A percentile compares a stretch with the other conserved stretches of the same genome.
These are phyloP conservation scores for Pogonognathellus flavescens DNA, from an alignment of 1,140 invertebrate genomes.

Conservation along the genomic window DNA sequence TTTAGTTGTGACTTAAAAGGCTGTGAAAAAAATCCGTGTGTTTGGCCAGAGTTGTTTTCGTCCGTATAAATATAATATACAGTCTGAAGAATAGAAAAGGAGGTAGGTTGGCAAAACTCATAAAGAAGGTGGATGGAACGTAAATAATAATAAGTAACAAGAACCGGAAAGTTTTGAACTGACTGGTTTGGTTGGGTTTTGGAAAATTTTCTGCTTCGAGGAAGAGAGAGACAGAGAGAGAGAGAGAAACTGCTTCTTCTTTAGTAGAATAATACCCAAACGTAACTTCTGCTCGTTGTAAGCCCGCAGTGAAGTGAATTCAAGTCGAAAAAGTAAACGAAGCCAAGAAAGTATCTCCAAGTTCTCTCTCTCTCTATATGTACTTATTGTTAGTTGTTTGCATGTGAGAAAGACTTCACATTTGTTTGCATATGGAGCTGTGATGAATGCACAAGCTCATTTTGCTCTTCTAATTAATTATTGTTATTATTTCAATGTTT, in stretches of 20 bases:
- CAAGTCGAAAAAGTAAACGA: conserved; percentile 9
- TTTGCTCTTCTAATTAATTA: conserved; percentile 27
- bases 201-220: conserved; percentile 36
- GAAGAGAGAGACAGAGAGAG: background rate
- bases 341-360: background rate
- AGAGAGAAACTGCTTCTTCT: no score
- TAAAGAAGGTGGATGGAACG: conserved; percentile 40
- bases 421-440: no score
- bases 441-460: background rate
- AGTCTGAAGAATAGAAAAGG: conserved; percentile 5
- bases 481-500: conserved; percentile 45
- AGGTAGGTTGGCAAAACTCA: conserved; percentile 45
- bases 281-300: no score
- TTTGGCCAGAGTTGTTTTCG: background rate
- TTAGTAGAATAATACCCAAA: no score
- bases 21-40: conserved; percentile 12
- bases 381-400: background rate
- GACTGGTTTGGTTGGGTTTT: conserved; percentile 12
- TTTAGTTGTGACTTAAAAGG: conserved; percentile 32
- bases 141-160: conserved; percentile 47
- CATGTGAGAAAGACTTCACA: background rate
- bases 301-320: conserved; percentile 12
- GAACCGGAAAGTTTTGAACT: conserved; percentile 48
- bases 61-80: background rate
- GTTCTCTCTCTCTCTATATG: background rate